phyloP scores from a whole-genome alignment of 2,888 invertebrate genomes.

The Lymantria dispar region DNA sequence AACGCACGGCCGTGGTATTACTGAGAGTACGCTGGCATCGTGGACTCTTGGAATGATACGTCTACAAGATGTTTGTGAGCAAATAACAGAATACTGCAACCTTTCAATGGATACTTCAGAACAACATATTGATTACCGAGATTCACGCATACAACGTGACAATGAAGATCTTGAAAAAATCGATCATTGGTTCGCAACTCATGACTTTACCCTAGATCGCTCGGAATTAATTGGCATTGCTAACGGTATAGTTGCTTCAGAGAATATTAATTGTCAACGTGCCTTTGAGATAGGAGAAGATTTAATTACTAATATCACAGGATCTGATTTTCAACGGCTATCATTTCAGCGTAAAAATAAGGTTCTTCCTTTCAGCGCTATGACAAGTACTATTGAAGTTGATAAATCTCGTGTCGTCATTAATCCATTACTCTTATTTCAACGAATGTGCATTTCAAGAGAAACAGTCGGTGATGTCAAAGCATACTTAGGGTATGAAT shows the following conservation, averaged over 20 bases:
- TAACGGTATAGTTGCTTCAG: not conserved
- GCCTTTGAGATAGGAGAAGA: not conserved
- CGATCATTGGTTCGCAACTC: not conserved
- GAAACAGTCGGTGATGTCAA: constrained; percentile 3
- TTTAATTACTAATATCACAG: not conserved
- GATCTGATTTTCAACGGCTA: not conserved
- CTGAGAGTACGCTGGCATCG: not conserved
- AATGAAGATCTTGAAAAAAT: not conserved
- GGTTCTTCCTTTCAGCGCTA: not conserved
- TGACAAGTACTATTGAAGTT: constrained; percentile 1
- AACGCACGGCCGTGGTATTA: not conserved
- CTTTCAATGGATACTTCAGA: not conserved
- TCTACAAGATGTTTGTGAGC: not conserved
- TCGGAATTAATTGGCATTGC: not conserved
- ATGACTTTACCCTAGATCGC: not conserved
- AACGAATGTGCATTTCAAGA: constrained; percentile 4
- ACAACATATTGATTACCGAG: constrained; percentile 2
- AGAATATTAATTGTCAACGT: not conserved
- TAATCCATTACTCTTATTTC: constrained; percentile 2
- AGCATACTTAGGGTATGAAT: constrained; percentile 3
- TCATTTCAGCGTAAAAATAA: not conserved
- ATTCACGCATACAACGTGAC: not conserved
- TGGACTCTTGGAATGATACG: not conserved
- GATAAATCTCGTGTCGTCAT: constrained; percentile 2
- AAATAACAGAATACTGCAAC: not conserved